Percentiles rank a stretch among this genome's conserved stretches.
Evolutionary conservation across 2,797 vertebrate genomes (phyloP).

Genomic region (Tokudaia muenninki): DNA sequence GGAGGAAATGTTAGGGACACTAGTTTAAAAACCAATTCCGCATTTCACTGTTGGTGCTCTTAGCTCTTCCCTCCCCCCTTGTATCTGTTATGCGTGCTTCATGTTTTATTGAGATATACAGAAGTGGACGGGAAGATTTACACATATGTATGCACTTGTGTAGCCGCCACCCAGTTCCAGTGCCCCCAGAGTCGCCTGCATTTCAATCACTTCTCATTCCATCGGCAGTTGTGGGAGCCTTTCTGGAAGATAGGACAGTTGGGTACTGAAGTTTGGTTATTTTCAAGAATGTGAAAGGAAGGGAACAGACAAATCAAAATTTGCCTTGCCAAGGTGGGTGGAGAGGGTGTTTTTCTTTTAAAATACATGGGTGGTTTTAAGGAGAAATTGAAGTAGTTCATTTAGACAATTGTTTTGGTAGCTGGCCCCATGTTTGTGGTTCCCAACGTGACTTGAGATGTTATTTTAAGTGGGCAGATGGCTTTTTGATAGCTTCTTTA

Average conservation of each 20-base stretch:
- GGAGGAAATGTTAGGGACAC: neutral
- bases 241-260: conserved; percentile 65
- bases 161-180: conserved; percentile 20
- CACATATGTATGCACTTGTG: neutral
- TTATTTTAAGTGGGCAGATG: conserved; percentile 85
- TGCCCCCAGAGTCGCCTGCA: conserved; percentile 32
- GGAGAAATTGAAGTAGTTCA: conserved; percentile 82
- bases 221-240: conserved; percentile 54
- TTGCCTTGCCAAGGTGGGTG: conserved; percentile 77
- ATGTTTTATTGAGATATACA: conserved; percentile 14
- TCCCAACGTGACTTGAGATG: conserved; percentile 84
- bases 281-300: conserved; percentile 75
- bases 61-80: neutral
- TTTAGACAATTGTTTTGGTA: conserved; percentile 85
- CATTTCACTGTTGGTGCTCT: conserved; percentile 51
- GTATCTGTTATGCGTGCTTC: neutral
- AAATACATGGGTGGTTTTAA: conserved; percentile 83
- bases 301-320: conserved; percentile 77
- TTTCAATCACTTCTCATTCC: conserved; percentile 67
- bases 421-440: conserved; percentile 82
- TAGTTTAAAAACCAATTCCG: conserved; percentile 13
- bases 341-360: conserved; percentile 84
- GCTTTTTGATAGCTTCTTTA: conserved; percentile 84
- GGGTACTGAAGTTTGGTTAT: conserved; percentile 77
- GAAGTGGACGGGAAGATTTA: conserved; percentile 13